Base-by-base conservation (phyloP, 2,113 vertebrate species). In the Spilogale gracilis region DNA sequence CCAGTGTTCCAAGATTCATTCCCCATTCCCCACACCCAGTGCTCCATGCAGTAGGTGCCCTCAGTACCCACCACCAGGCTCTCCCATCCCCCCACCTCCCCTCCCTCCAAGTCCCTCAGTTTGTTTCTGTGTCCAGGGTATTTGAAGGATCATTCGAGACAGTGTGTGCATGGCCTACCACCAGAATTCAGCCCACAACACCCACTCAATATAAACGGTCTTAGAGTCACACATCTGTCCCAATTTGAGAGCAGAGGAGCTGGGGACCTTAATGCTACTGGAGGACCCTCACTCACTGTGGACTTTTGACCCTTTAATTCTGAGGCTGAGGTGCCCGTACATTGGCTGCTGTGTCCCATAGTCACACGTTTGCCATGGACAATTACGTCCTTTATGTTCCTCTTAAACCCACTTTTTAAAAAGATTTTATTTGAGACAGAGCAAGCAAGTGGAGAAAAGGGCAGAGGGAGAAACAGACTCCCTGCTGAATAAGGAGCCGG, bases 381-480 rank as follows among this genome's bases (percentile, higher is more conserved):
- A 93, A 65, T 71, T 58, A 79, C 87, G 71, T 63, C 23, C 11
- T 91, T 95, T 67, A 65, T 71, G 30, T 6, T 91, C 89, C 92
- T 48, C 45, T 74, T 79, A 76, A 38, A 81, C 43, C 63, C 23
- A 54, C 63, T 94, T 74, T 89, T 73, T 45, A 3, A 23, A 73
- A 73, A 23, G 10, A 45, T 23, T 73, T 43, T 43, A 45, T 43
- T 45, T 69, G 18, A 43, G 4, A 71, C n/a, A 43, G n/a, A 71
- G n/a, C 30, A 10, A 65, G 14, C 27, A 2, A 45, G 10, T 12
- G 10, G 71, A 10, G 38, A 69, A 38, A 73, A 20, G 38, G 69
- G 20, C 71, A 73, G 38, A 73, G 71, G 38, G 38, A 73, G 38
- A 73, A 43, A 73, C 9, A 23, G 71, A 71, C 21, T 43, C n/a